These are phyloP conservation scores for Sitobion miscanthi DNA, from an alignment of 1,140 invertebrate genomes.

Conservation along the genomic window DNA sequence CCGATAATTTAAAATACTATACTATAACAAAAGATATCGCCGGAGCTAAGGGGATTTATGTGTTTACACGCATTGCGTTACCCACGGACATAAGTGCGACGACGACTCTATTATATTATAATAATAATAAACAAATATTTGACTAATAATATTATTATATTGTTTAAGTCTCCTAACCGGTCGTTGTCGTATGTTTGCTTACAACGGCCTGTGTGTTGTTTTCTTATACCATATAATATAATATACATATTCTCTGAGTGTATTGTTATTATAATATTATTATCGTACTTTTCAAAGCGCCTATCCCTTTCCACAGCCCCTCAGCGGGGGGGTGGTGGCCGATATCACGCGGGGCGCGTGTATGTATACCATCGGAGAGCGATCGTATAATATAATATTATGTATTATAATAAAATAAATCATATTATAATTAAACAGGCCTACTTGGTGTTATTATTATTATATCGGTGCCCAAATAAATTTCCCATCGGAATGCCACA, in stretches of 20 bases:
- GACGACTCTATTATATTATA: not conserved
- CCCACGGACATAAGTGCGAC: not conserved
- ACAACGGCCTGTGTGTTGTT: not conserved
- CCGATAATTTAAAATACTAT: not conserved
- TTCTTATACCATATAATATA: not conserved
- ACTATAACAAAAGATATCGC: not conserved
- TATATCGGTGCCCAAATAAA: not conserved
- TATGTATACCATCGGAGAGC: not conserved
- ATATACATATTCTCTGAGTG: not conserved
- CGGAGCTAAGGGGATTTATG: not conserved
- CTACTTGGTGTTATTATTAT: not conserved
- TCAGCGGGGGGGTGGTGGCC: not conserved
- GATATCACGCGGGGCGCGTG: not conserved
- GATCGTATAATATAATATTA: not conserved
- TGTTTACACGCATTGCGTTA: not conserved
- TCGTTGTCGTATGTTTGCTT: not conserved
- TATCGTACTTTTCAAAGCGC: not conserved
- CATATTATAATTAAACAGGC: not conserved
- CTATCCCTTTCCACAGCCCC: not conserved
- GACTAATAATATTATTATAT: not conserved
- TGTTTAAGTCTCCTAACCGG: not conserved
- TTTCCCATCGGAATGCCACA: not conserved
- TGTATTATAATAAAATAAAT: constrained; percentile 6
- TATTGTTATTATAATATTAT: not conserved
- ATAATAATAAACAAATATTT: constrained; percentile 6